Evolutionary conservation across 2,797 vertebrate genomes (phyloP), one percentile per base, ranked within the genome.

Genomic region (Myotis planiceps): DNA sequence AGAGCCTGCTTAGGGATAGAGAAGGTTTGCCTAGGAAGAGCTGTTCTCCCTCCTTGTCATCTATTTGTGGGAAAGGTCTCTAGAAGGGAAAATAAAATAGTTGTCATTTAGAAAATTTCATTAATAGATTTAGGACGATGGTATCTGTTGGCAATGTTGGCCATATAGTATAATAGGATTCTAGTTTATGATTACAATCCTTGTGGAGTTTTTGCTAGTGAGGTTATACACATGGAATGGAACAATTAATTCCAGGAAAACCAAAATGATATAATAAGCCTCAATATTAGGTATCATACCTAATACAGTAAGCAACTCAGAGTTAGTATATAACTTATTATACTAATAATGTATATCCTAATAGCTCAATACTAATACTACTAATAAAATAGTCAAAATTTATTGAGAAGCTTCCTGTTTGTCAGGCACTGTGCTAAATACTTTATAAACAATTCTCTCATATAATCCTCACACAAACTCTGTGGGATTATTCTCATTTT

Each of bases 51-150:
- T 86, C 16, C 34, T 37, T 86, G 58, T 82, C 19, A 15, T 69
- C 27, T 75, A 42, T 87, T 47, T 68, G 13, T 93, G 37, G 49
- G 49, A 89, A 66, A 82, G 51, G 27, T 90, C 27, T 87, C 83
- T 93, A 79, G 53, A 93, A 92, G 32, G 58, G 7, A 92, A 83
- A 86, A 51, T 89, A 34, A 88, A 86, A 76, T 53, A 85, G 34
- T 53, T 88, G 15, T 76, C 27, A 29, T 53, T 81, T 78, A 37
- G 49, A 87, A 86, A 66, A 86, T 53, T 93, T 88, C 9, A 68
- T 76, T 91, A 68, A 53, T 63, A 53, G 14, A 39, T 69, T 74
- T 93, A 93, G 34, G 34, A 58, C 15, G 84, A 2, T 58, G 34
- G 8, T 81, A 23, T 53, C 27, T 95, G 69, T 71, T 84, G 12